Evolutionary conservation across 2,888 invertebrate genomes (phyloP), one percentile per base, ranked within the genome.

Genomic region (Pilophorus perplexus): DNA sequence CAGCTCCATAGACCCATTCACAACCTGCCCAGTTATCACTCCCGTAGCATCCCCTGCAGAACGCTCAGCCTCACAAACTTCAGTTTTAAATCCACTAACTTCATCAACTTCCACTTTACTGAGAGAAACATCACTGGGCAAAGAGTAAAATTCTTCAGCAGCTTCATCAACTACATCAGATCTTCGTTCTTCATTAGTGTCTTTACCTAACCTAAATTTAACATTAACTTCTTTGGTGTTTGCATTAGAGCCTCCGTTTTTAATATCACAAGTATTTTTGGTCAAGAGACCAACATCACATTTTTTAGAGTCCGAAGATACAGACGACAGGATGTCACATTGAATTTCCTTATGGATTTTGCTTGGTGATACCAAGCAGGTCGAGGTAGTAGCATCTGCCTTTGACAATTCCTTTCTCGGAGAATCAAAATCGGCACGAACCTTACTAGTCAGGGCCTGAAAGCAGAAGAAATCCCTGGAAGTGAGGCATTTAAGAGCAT

Each of bases 361-460:
- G 70, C 71, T 62, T 67, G 71, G 52, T 67, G 65, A 64, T 73
- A 73, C 70, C 71, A 74, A 74, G 75, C 75, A 73, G 38, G 54
- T 42, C 3, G 59, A 59, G 14, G 59, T 59, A 10, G 25, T 27
- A 16, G 33, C 42, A 33, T 59, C 59, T 18, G 1, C 18, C 6
- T 18, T 27, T 25, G 37, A 46, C 20, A 23, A 40, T 23, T 40
- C 67, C 28, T 67, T 69, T 40, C 38, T 38, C 18, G 65, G 67
- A 14, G 67, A 66, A 37, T 69, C 70, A 72, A 82, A 81, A 74
- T 83, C 82, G 66, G 79, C 77, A 27, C 80, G 77, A 4, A 82
- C 80, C 67, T 80, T 80, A 55, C 79, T 79, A 3, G 83, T 81
- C 44, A 84, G 76, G 55, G 79, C 75, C 74, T 80, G 78, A 2